Evolutionary conservation across 2,797 vertebrate genomes (phyloP).

Genomic region (Eulemur rubriventer): DNA sequence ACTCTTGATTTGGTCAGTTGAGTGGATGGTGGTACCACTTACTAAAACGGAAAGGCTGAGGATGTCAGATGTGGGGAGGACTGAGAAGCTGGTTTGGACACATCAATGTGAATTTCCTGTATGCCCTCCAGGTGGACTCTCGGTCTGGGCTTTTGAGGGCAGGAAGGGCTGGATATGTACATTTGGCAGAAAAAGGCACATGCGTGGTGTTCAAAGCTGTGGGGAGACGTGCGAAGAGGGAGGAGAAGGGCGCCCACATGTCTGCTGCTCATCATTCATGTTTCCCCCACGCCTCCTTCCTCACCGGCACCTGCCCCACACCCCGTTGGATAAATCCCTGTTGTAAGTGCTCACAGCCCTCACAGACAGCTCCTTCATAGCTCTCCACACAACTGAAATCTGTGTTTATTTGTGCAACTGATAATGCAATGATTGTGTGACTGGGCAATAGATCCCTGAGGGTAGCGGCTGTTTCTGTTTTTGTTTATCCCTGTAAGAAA

Average conservation of each 20-base stretch:
- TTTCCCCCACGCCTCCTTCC: neutral
- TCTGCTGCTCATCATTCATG: neutral
- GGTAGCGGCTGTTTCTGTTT: neutral
- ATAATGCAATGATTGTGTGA: too few relatives aligned
- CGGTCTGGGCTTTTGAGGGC: neutral
- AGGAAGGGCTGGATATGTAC: neutral
- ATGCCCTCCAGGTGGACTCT: neutral
- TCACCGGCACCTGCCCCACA: neutral
- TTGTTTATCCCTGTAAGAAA: neutral
- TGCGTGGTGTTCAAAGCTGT: neutral
- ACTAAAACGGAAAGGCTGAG: neutral
- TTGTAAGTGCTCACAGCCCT: too few relatives aligned
- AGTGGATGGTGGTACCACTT: neutral
- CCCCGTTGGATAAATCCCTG: too few relatives aligned
- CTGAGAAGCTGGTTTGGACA: neutral
- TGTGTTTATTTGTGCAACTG: neutral
- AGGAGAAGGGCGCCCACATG: neutral
- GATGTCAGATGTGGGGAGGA: too few relatives aligned
- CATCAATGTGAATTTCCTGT: neutral
- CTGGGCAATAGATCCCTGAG: neutral
- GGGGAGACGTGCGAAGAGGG: neutral
- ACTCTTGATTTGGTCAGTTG: neutral
- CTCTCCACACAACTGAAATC: neutral
- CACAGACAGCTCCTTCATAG: neutral
- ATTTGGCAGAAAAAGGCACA: neutral